These are phyloP conservation scores for Stenodera caucasica DNA, from an alignment of 2,888 invertebrate species.

Conservation along the genomic window DNA sequence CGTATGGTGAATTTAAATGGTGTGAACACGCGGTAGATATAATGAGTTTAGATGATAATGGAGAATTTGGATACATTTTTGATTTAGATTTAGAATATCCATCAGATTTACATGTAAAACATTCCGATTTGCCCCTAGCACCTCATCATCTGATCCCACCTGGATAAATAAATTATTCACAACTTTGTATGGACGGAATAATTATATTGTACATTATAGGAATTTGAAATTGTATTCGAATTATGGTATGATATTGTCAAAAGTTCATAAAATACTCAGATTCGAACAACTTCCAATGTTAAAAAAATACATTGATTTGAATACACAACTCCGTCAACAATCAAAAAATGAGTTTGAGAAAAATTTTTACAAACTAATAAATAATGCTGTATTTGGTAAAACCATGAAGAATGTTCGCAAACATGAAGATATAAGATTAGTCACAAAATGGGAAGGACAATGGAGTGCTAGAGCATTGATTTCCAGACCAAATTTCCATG, in stretches of 20 bases:
- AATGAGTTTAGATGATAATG: conserved; percentile 20
- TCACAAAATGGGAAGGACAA: conserved; percentile 33
- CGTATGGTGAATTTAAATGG: conserved; percentile 4
- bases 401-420: conserved; percentile 51
- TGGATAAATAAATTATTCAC: conserved; percentile 23
- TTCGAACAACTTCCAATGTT: conserved; percentile 34
- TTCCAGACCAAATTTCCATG: neutral
- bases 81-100: conserved; percentile 40
- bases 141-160: conserved; percentile 9
- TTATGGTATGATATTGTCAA: conserved; percentile 24
- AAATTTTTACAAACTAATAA: conserved; percentile 42
- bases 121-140: conserved; percentile 12
- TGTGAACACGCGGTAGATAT: conserved; percentile 15
- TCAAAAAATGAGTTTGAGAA: neutral
- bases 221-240: conserved; percentile 34
- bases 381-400: conserved; percentile 44
- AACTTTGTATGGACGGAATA: conserved; percentile 28
- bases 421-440: conserved; percentile 40
- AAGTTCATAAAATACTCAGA: conserved; percentile 26
- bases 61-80: conserved; percentile 42
- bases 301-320: conserved; percentile 12
- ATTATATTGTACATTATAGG: conserved; percentile 34
- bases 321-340: neutral
- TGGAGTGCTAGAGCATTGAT: conserved; percentile 26
- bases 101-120: conserved; percentile 40